Conservation (phyloP, 1,140 invertebrate genomes). For the Leptinotarsa undecemlineata region DNA sequence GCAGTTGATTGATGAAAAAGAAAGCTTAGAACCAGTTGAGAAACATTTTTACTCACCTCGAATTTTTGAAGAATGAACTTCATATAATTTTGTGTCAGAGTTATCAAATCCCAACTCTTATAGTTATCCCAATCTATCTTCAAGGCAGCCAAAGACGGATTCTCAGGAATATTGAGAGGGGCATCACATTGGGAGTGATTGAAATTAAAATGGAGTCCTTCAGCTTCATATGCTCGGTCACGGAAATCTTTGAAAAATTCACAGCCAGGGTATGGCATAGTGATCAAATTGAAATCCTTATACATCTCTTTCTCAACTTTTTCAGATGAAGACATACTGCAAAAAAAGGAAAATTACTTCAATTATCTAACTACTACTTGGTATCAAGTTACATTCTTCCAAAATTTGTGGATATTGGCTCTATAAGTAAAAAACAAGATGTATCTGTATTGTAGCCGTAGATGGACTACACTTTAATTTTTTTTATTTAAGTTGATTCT, state of each 20-base stretch:
- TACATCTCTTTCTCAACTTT: constrained; percentile 82
- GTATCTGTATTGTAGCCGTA: too few species aligned
- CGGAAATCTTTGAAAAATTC: constrained; percentile 73
- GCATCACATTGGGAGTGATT: constrained; percentile 76
- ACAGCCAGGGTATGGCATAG: constrained; percentile 83
- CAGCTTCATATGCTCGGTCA: constrained; percentile 71
- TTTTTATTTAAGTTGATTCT: too few species aligned
- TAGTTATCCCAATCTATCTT: constrained; percentile 75
- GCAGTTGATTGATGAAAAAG: too few species aligned
- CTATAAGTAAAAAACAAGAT: too few species aligned
- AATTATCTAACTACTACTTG: too few species aligned
- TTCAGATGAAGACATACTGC: constrained; percentile 83
- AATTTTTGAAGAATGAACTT: constrained; percentile 74
- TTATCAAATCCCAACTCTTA: constrained; percentile 71
- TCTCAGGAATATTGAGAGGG: constrained; percentile 69
- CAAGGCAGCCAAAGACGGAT: constrained; percentile 63
- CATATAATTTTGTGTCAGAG: constrained; percentile 81
- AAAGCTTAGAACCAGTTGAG: too few species aligned
- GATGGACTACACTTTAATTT: too few species aligned
- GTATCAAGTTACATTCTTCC: too few species aligned
- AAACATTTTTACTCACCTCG: constrained; percentile 43
- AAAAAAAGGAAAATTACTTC: constrained; percentile 38
- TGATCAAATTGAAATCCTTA: constrained; percentile 73
- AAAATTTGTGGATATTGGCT: too few species aligned
- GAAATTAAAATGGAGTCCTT: constrained; percentile 78